Percentiles rank a stretch among this genome's conserved stretches.
phyloP scores from a whole-genome alignment of 2,888 invertebrate genomes.

The Lepas anatifera region DNA sequence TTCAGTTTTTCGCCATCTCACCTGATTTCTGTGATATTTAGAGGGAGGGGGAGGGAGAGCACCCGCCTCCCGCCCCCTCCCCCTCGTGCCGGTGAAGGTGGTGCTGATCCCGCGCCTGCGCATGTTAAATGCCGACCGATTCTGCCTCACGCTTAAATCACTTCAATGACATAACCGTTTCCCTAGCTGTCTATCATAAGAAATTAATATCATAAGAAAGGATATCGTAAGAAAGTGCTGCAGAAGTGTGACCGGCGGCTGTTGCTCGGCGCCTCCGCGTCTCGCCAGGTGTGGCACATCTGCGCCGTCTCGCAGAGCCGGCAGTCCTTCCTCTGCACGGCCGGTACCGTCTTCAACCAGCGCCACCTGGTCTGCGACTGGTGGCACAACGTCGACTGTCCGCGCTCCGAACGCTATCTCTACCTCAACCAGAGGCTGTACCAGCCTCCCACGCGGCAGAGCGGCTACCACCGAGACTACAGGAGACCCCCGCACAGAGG shows the following conservation, averaged over 20 bases:
- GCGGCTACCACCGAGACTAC: too few species aligned
- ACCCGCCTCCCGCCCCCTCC: too few species aligned
- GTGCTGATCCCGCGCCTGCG: conserved; percentile 23
- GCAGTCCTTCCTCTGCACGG: background rate
- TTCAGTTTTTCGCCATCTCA: too few species aligned
- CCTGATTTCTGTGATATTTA: too few species aligned
- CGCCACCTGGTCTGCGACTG: background rate
- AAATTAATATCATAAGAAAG: too few species aligned
- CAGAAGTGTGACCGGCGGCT: background rate
- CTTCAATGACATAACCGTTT: conserved; percentile 26
- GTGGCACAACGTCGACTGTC: background rate
- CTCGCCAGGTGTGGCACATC: background rate
- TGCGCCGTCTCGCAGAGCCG: background rate
- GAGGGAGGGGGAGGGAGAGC: too few species aligned
- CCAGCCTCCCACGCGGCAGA: too few species aligned
- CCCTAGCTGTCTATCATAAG: conserved; percentile 31
- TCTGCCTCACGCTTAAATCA: background rate
- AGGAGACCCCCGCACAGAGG: too few species aligned
- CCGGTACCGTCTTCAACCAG: background rate
- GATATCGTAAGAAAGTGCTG: too few species aligned
- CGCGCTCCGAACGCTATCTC: conserved; percentile 28
- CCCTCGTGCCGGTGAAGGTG: conserved; percentile 19
- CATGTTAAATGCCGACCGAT: conserved; percentile 25
- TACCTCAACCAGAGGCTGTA: conserved; percentile 23
- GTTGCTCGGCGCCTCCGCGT: background rate